Evolutionary conservation across 2,888 invertebrate species (phyloP).

Genomic region (Leptinotarsa juncta): DNA sequence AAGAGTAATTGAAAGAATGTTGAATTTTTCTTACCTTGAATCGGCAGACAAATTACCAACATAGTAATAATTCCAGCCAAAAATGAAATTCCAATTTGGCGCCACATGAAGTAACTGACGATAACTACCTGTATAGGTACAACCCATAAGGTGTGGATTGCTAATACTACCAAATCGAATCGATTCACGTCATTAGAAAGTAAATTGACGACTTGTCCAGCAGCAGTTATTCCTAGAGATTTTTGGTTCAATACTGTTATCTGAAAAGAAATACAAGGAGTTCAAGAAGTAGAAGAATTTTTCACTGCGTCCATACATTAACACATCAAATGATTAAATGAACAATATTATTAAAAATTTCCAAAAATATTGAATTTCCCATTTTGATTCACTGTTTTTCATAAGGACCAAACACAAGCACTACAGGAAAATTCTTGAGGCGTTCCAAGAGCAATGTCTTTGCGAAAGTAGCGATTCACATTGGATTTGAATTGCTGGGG

Average conservation of each 20-base stretch:
- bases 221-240: slow-evolving; percentile 82
- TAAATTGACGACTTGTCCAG: slow-evolving; percentile 85
- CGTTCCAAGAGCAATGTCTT: too few species aligned
- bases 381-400: too few species aligned
- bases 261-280: slow-evolving; percentile 55
- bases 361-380: too few species aligned
- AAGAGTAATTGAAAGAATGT: neutral
- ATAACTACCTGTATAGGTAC: slow-evolving; percentile 80
- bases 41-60: slow-evolving; percentile 66
- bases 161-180: slow-evolving; percentile 78
- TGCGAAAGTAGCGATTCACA: too few species aligned
- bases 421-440: too few species aligned
- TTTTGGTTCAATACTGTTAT: slow-evolving; percentile 73
- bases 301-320: too few species aligned
- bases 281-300: too few species aligned
- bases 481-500: too few species aligned
- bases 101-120: slow-evolving; percentile 71
- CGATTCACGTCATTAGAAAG: slow-evolving; percentile 87
- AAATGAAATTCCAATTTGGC: slow-evolving; percentile 68
- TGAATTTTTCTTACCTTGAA: slow-evolving; percentile 63
- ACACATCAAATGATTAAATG: too few species aligned
- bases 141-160: slow-evolving; percentile 84
- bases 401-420: too few species aligned
- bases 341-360: too few species aligned
- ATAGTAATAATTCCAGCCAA: slow-evolving; percentile 73